Base-by-base conservation (phyloP, 2,113 vertebrate genomes). In the Panthera leo region DNA sequence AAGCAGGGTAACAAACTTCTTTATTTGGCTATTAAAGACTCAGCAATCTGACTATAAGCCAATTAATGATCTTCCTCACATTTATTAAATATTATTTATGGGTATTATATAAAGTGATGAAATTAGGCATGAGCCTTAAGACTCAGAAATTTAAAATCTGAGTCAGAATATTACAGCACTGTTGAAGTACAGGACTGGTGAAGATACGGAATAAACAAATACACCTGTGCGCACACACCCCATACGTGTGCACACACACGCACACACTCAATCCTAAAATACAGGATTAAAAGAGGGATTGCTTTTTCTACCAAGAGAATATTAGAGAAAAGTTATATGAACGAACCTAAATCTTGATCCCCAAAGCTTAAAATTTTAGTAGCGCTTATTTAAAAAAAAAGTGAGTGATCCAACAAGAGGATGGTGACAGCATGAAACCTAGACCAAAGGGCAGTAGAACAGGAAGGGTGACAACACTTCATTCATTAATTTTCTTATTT, bases 401-500 rank as follows among this genome's bases (percentile, higher is more conserved):
- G 48, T 79, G 83, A 87, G 15, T 87, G 51, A 73, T 87, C 42
- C 27, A 53, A 42, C n/a, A 80, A 86, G 13, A 36, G 5, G 10
- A 36, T 3, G 36, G 29, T 67, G 45, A 63, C 42, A 73, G 55
- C 29, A 45, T 42, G 12, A 78, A 73, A 73, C 36, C 11, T 82
- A 65, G 79, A 53, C 3, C 79, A 16, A 79, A 71, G 73, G 14
- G 23, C 48, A 73, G 36, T 45, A 13, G 25, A 85, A 45, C 3
- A 25, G 34, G 63, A 82, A 53, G n/a, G 53, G 9, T 36, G 58
- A 78, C 16, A 86, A 80, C 25, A 42, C 5, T 78, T 76, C 39
- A 85, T 85, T 91, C 25, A 78, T 68, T 92, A 42, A 82, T 95
- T 95, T 86, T 91, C 51, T 78, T 21, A 82, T 76, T 85, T 3